Evolutionary conservation across 2,797 vertebrate genomes (phyloP), one percentile per base, ranked within the genome.

Genomic region (Labeo calbasu): DNA sequence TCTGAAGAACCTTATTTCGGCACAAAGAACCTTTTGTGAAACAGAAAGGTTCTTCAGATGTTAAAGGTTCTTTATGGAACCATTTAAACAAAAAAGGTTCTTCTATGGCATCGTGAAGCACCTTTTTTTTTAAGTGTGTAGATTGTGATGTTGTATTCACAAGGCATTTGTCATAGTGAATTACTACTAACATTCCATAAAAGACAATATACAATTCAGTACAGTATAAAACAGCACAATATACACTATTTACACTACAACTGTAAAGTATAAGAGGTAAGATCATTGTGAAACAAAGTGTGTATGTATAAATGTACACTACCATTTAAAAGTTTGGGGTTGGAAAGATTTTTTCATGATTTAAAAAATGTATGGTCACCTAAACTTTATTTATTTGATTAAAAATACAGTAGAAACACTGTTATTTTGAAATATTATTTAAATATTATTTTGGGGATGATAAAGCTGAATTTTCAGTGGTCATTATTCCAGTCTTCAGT

Each of bases 171-270:
- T 21, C 32, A 32, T 10, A 21, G 10, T 12, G 2, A 21, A 65
- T 28, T 65, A 28, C 3, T 68, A 21, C 36, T 40, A 40, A 68
- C 10, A 40, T 40, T 19, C 21, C 1, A 10, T 21, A 28, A 28
- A 71, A 66, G 50, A 76, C 21, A 63, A 59, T 69, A 48, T 7
- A 46, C 19, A 70, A 70, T n/a, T 48, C 68, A 70, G 43, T 70
- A 46, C 2, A 46, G 40, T 70, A 46, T 14, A 46, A 43, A n/a
- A 46, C 8, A 68, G 4, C 28, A 68, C 5, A 48, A 70, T 70
- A 43, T 46, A 66, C 63, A 2, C 63, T 10, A 28, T 28, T 7
- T 6, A 63, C 1, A 63, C 59, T 25, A 63, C 59, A 63, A 32
- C 25, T 32, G 25, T 4, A 7, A 28, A 28, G 13, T 23, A 13